Conservation (phyloP, 2,888 invertebrate genomes). For the Scaptomyza polygonia region DNA sequence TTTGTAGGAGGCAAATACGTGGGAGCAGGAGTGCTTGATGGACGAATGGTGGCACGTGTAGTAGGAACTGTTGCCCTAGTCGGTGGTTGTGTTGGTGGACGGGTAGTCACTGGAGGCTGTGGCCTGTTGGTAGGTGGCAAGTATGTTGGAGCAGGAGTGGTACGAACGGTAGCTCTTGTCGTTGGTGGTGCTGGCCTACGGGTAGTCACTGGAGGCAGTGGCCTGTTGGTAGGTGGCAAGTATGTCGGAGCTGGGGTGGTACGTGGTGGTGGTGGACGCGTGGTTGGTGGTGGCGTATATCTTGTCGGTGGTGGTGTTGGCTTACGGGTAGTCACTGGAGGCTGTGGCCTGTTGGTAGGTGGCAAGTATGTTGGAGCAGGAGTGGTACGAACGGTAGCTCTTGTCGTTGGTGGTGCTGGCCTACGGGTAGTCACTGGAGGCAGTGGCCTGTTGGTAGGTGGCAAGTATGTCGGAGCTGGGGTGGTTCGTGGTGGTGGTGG, state of each 20-base stretch:
- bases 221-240: conserved; percentile 56
- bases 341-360: conserved; percentile 48
- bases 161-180: conserved; percentile 12
- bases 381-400: conserved; percentile 27
- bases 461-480: conserved; percentile 51
- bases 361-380: conserved; percentile 55
- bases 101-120: conserved; percentile 51
- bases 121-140: conserved; percentile 58
- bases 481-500: conserved; percentile 25
- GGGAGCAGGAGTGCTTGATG: conserved; percentile 64
- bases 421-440: conserved; percentile 50
- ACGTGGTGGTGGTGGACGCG: conserved; percentile 23
- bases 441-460: conserved; percentile 53
- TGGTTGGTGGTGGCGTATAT: conserved; percentile 20
- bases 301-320: conserved; percentile 31
- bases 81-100: conserved; percentile 24
- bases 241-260: conserved; percentile 46
- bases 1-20: conserved; percentile 49
- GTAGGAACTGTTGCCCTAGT: too few relatives aligned
- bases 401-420: conserved; percentile 15
- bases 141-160: conserved; percentile 43
- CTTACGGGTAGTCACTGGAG: conserved; percentile 54
- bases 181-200: conserved; percentile 27
- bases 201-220: conserved; percentile 52
- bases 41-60: conserved; percentile 13